Evolutionary conservation across 2,113 vertebrate species (phyloP).

Genomic region (Platichthys stellatus): DNA sequence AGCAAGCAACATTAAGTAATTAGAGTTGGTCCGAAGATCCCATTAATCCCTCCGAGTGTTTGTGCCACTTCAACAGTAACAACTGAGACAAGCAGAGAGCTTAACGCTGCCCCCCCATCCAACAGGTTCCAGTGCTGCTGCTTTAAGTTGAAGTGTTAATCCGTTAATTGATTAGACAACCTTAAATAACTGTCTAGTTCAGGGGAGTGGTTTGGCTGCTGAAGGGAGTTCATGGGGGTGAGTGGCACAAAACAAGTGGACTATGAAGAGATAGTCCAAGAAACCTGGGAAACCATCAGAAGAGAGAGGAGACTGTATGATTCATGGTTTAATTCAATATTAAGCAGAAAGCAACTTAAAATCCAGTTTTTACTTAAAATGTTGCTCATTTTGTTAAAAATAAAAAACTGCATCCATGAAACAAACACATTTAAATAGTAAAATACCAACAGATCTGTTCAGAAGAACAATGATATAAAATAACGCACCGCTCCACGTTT

Average conservation of each 20-base stretch:
- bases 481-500: not conserved
- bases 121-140: conserved; percentile 30
- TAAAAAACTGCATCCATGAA: not conserved
- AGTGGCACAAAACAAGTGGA: conserved; percentile 10
- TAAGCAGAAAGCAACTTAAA: not conserved
- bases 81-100: conserved; percentile 39
- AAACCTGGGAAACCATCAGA: not conserved
- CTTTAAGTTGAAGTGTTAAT: conserved; percentile 63
- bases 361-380: not conserved
- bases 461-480: not conserved
- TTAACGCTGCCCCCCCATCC: conserved; percentile 28
- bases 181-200: conserved; percentile 73
- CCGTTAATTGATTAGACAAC: conserved; percentile 73
- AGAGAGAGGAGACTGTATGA: not conserved
- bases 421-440: not conserved
- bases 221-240: not conserved
- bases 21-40: conserved; percentile 47
- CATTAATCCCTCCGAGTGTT: conserved; percentile 58
- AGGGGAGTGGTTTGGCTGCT: conserved; percentile 18
- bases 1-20: conserved; percentile 40
- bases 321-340: not conserved
- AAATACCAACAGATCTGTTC: not conserved
- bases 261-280: conserved; percentile 30
- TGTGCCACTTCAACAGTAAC: conserved; percentile 39
- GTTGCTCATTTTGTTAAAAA: too few species aligned